Evolutionary conservation across 2,888 invertebrate genomes (phyloP), one percentile per base, ranked within the genome.

Genomic region (Drosophila incognita): DNA sequence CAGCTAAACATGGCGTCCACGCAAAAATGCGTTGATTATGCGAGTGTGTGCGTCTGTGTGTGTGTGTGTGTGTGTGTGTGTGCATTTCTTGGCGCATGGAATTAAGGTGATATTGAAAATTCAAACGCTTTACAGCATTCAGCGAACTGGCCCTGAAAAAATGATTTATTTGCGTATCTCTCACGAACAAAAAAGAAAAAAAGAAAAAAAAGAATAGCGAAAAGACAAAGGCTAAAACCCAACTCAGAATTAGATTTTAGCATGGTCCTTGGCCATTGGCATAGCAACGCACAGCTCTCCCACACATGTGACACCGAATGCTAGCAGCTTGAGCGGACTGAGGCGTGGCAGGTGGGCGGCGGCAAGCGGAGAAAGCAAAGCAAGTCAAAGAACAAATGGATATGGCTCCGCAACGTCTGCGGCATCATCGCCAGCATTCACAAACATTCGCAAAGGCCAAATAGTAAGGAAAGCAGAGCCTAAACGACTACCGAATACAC

Each of bases 331-430:
- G 8, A 24, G 18, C 1, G 4, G 33, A 2, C 8, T 13, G 13
- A 15, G 18, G 13, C 24, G 46, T 24, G 46, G 24, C 46, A 46
- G 24, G 27, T 2, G 36, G n/a, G 33, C 24, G 35, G 42, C 42
- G 51, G 75, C 75, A 64, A 76, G 64, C 73, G 79, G 84, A 82
- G 87, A 83, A 88, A 85, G 85, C 74, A 78, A 79, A 77, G 85
- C 79, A 89, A 90, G 89, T 89, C 87, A 89, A 90, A 87, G 88
- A 90, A 89, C 89, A 89, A 89, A 89, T 89, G 81, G 82, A 75
- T 80, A 76, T 54, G 71, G 69, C 78, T 81, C 75, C 71, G 70
- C 52, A 61, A 49, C 60, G 69, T 60, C 69, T 54, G 59, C 71
- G 66, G 51, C 64, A 36, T 56, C 60, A 52, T 56, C 54, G 24